These are phyloP conservation scores for Percina caprodes DNA, from an alignment of 2,113 vertebrate genomes.

Conservation along the genomic window DNA sequence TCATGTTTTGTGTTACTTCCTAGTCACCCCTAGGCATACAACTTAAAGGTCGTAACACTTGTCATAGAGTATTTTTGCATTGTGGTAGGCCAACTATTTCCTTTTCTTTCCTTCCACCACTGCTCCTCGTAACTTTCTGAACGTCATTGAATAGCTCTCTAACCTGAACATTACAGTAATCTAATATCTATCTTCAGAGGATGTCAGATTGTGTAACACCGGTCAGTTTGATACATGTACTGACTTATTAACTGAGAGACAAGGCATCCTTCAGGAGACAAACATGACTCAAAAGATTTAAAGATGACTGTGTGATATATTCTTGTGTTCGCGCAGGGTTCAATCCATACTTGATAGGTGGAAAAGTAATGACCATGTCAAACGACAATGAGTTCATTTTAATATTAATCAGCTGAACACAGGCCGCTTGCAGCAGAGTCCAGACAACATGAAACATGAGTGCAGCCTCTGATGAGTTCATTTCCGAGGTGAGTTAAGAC, in stretches of 20 bases:
- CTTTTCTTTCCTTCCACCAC: too few relatives aligned
- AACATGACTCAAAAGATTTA: conserved; percentile 27
- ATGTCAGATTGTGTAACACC: neutral
- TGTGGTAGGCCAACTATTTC: too few relatives aligned
- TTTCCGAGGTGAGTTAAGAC: conserved; percentile 49
- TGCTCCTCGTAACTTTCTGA: neutral
- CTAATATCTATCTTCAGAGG: neutral
- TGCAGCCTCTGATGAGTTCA: conserved; percentile 28
- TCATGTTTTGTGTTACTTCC: too few relatives aligned
- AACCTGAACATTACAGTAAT: neutral
- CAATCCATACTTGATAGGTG: neutral
- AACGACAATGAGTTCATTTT: conserved; percentile 24
- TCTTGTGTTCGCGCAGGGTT: neutral
- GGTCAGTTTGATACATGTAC: neutral
- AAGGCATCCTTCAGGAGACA: conserved; percentile 15
- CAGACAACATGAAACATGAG: conserved; percentile 46
- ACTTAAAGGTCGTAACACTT: too few relatives aligned
- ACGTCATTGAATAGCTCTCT: neutral
- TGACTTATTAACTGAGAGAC: neutral
- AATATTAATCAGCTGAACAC: conserved; percentile 32
- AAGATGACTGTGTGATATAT: neutral
- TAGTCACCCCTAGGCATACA: too few relatives aligned
- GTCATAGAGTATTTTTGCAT: too few relatives aligned
- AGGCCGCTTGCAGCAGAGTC: neutral
- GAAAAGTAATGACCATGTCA: conserved; percentile 34